These are phyloP conservation scores for Nycticorax nycticorax DNA, from an alignment of 2,113 vertebrate genomes.

Conservation along the genomic window DNA sequence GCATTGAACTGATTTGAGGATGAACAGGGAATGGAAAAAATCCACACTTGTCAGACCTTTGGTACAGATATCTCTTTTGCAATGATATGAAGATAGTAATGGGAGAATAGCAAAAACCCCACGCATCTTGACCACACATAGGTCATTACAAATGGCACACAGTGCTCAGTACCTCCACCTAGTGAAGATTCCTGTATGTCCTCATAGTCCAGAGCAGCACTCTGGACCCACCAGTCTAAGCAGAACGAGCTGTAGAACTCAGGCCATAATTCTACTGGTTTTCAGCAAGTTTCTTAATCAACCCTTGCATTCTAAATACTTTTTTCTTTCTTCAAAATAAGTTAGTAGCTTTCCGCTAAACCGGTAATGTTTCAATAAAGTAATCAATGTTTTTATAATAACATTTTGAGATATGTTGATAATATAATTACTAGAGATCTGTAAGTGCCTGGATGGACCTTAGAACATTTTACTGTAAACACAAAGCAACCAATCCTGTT, in stretches of 20 bases:
- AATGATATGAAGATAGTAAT: not conserved
- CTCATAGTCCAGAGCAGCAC: not conserved
- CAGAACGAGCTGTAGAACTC: not conserved
- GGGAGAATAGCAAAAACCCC: not conserved
- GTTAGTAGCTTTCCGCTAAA: not conserved
- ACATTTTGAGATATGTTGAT: not conserved
- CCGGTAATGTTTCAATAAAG: not conserved
- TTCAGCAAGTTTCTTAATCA: not conserved
- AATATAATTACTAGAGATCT: not conserved
- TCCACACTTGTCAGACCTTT: not conserved
- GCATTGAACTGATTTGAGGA: not conserved
- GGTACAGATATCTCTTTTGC: not conserved
- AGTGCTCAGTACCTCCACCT: not conserved
- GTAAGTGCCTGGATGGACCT: not conserved
- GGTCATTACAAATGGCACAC: not conserved
- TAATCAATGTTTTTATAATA: not conserved
- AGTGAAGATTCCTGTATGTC: not conserved
- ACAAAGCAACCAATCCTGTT: not conserved
- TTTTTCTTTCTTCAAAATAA: not conserved
- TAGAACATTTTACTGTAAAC: not conserved
- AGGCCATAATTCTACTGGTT: not conserved
- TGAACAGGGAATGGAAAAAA: not conserved
- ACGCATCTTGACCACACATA: not conserved
- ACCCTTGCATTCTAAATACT: accelerated
- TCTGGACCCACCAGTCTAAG: not conserved